Evolutionary conservation across 2,888 invertebrate species (phyloP).

Genomic region (Hartigia nigra): DNA sequence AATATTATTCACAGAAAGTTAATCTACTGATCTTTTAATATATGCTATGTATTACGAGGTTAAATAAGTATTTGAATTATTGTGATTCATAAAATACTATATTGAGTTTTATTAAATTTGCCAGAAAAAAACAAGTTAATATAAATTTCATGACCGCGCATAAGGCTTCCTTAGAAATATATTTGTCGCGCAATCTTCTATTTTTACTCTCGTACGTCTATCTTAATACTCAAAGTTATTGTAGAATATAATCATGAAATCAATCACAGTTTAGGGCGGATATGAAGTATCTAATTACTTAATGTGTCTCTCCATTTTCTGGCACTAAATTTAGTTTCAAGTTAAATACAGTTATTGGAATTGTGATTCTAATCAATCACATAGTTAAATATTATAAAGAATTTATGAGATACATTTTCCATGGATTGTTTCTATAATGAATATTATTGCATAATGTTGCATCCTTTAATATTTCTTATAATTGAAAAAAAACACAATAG

Average conservation of each 20-base stretch:
- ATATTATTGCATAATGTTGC: too few relatives aligned
- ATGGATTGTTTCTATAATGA: too few relatives aligned
- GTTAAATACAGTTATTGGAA: not conserved
- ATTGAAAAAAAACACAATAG: not conserved
- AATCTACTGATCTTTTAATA: not conserved
- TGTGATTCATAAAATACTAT: not conserved
- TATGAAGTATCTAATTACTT: not conserved
- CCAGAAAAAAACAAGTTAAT: not conserved
- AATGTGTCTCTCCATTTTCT: not conserved
- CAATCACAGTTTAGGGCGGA: not conserved
- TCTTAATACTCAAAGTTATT: not conserved
- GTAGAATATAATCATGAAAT: not conserved
- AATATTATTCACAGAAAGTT: not conserved
- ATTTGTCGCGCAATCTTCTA: not conserved
- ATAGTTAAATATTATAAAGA: not conserved
- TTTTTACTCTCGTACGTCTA: not conserved
- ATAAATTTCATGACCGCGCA: not conserved
- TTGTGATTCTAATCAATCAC: not conserved
- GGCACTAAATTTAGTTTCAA: not conserved
- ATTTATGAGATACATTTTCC: not conserved
- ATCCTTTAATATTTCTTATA: not conserved
- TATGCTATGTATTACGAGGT: not conserved
- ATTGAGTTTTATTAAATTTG: not conserved
- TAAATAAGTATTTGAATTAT: not conserved
- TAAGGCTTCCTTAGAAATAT: not conserved